Evolutionary conservation across 1,140 invertebrate species (phyloP), one percentile per base, ranked within the genome.

Genomic region (Drosophila pruinosa): DNA sequence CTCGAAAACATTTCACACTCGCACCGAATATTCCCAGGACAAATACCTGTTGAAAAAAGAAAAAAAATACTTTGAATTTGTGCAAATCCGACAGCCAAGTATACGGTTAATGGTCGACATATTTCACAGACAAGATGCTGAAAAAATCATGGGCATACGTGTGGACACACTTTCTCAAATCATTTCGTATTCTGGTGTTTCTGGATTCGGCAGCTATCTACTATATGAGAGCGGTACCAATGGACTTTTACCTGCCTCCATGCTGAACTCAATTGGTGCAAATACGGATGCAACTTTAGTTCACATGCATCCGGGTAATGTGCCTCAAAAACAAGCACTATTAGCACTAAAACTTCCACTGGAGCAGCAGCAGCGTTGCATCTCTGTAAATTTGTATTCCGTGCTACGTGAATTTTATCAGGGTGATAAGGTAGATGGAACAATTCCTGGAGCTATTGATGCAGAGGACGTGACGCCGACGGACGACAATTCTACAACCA

Each of bases 31-130:
- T 91, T 96, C 97, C 0, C 97, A 99, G 91, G 96, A 97, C 76
- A 99, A 99, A 91, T 99, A 99, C 91, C 93, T 99, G 4, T 96
- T 95, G 47, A 99, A 99, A 90, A 99, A 99, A 91, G 96, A 97
- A 76, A 96, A 95, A 71, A 98, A 98, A 90, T 98, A 98, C 91
- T 96, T 94, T 89, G 95, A 96, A 77, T 96, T 94, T 82, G 91
- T 97, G 14, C 94, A 95, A 62, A 93, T 98, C 28, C 91, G 94
- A 10, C 94, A 93, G 82, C 96, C 97, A 0, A 96, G 93, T 22
- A 93, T 98, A 56, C 92, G 95, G 45, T 89, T 95, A 1, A 91
- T 99, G 21, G 92, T 95, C 12, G 95, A 97, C 73, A 95, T 98
- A 81, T 95, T 97, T 85, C 97, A 95, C 78, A 93, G 93, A 36